Evolutionary conservation across 2,113 vertebrate species (phyloP), one percentile per base, ranked within the genome.

Genomic region (Chionodraco myersi): DNA sequence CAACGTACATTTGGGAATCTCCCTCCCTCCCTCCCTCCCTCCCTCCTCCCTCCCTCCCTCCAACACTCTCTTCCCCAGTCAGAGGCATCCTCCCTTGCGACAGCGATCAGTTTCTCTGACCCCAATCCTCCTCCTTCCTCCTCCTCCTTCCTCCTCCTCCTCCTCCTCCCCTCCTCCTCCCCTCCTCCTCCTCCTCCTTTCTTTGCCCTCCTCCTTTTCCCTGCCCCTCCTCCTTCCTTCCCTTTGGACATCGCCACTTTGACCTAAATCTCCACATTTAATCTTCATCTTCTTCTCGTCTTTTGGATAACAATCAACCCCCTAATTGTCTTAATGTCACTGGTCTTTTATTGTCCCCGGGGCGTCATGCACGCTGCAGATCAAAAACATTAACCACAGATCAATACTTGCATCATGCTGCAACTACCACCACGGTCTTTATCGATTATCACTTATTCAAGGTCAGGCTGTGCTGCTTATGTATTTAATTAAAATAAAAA

Each of bases 201-300:
- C 78, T 45, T n/a, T 21, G 9, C 54, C 65, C 60, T 72, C 73
- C 81, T 34, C 71, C 68, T 77, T 66, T 54, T 48, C 67, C 54
- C 57, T 53, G 10, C 48, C 83, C 72, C 57, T 67, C 83, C 78
- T 41, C 62, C 80, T 21, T 72, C 81, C 72, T 83, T 82, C 70
- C 30, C 59, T 63, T 61, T 71, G 79, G 73, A 59, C 90, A 83
- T 85, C 88, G 83, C 86, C 88, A 88, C 91, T 92, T 88, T 93
- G 94, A 94, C 94, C 94, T 92, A 94, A 94, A 94, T 95, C 94
- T 85, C 83, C 56, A 64, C 48, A 74, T 93, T 93, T 95, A 94
- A 94, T 95, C 94, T 90, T 78, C 87, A 85, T 80, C 87, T 88
- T 65, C 82, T 87, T 57, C 86, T 87, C 56, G 66, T 89, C 91